Base-by-base conservation (phyloP, 2,113 vertebrate genomes). In the Tauraco erythrolophus region DNA sequence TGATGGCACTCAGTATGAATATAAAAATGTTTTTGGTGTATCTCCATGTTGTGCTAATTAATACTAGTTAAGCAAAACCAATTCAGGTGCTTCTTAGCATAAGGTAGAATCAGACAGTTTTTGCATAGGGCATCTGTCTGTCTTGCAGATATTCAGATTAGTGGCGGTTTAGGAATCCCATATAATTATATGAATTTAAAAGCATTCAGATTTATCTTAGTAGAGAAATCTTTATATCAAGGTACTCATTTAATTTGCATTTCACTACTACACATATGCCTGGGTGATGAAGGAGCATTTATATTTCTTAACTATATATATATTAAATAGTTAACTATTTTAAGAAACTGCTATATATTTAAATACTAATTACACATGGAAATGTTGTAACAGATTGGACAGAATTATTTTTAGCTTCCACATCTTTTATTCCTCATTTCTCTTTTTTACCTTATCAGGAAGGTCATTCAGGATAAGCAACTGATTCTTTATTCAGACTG, bases 401-500 rank as follows among this genome's bases (percentile, higher is more conserved):
- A 82, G 71, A 93, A 96, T 43, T 37, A 22, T 27, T 83, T 84
- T 92, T 79, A 81, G 64, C 46, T 69, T 88, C 24, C 82, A 37
- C 19, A 60, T 37, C 14, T 48, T 65, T 85, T 95, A 77, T 84
- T 95, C 75, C 58, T 87, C 39, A 22, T 51, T 65, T 56, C 8
- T 4, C 6, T 79, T 81, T 91, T 77, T 68, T 46, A 56, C 14
- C 35, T 79, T 77, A 43, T 31, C 41, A 88, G 61, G 43, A 92
- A 95, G 60, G 54, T 91, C 65, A 86, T 94, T 70, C 46, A 60
- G 48, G 76, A 76, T 91, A 95, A 98, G 65, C 61, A 96, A 84
- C 74, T 76, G 78, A 80, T 62, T 97, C 88, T 97, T 94, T 76
- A 80, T 75, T 96, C 85, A 95, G 58, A 14, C 50, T 70, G 70